Conservation (phyloP, 2,888 invertebrate species). For the Ochlodes sylvanus region DNA sequence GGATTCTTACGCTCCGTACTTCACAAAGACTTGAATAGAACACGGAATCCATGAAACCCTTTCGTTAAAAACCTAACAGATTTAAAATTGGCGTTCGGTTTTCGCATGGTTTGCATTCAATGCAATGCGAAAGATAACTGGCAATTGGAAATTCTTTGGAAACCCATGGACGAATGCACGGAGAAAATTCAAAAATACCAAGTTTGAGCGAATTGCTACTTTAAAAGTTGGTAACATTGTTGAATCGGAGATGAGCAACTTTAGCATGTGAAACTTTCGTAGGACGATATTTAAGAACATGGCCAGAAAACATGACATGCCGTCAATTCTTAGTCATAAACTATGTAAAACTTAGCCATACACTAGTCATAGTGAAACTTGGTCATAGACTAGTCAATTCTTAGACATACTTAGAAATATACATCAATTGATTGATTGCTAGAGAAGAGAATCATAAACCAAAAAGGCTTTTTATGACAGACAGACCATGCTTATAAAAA, state of each 20-base stretch:
- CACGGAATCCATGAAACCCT: conserved; percentile 41
- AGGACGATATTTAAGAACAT: too few species aligned
- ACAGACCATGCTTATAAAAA: too few species aligned
- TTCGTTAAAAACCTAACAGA: conserved; percentile 52
- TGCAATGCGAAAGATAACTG: conserved; percentile 38
- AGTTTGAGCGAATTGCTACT: conserved; percentile 7
- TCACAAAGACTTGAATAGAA: conserved; percentile 52
- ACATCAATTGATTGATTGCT: too few species aligned
- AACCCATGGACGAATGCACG: conserved; percentile 18
- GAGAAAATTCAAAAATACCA: conserved; percentile 19
- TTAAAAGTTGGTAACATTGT: conserved; percentile 4
- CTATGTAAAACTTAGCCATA: too few species aligned
- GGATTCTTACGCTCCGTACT: conserved; percentile 63
- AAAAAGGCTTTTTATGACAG: too few species aligned
- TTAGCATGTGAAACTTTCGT: neutral
- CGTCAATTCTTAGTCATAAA: too few species aligned
- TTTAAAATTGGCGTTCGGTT: conserved; percentile 46
- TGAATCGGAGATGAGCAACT: neutral
- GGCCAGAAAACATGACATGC: too few species aligned
- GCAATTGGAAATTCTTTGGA: conserved; percentile 34
- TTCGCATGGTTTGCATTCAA: conserved; percentile 43
- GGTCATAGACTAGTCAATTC: too few species aligned
- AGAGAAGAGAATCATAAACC: too few species aligned
- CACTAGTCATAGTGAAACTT: too few species aligned
- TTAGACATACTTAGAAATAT: too few species aligned